phyloP scores from a whole-genome alignment of 2,888 invertebrate genomes.

The Oithona nana region DNA sequence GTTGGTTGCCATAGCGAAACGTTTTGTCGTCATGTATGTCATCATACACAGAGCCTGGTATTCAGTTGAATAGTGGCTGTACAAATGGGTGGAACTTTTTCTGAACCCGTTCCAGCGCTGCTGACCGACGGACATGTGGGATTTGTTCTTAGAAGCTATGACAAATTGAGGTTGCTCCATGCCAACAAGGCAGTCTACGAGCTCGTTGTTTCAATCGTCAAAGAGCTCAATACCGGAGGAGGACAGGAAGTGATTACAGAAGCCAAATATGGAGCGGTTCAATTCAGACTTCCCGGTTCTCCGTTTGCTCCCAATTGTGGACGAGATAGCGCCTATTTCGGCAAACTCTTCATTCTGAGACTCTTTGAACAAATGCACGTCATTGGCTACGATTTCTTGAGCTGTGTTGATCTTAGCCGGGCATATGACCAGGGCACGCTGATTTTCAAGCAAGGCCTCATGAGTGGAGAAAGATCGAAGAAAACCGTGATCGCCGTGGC shows the following conservation, averaged over 20 bases:
- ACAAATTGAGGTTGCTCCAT: not conserved
- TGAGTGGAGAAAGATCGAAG: not conserved
- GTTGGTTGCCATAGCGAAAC: no score
- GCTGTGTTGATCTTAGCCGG: not conserved
- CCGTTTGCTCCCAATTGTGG: not conserved
- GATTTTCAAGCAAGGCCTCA: not conserved
- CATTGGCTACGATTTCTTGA: not conserved
- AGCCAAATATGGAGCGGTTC: not conserved
- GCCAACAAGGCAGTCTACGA: not conserved
- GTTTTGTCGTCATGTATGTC: no score
- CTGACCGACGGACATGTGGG: not conserved
- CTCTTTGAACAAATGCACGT: not conserved
- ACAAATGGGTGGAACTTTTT: conserved; percentile 5
- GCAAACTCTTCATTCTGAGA: not conserved
- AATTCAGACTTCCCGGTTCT: not conserved
- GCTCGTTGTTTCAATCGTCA: not conserved
- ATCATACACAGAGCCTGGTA: no score
- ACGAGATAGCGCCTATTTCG: not conserved
- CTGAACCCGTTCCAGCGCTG: not conserved
- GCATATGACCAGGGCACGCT: not conserved
- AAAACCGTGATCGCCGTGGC: not conserved
- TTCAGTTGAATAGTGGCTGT: no score
- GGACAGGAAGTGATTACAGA: not conserved
- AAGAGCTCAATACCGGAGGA: not conserved
- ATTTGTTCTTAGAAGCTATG: not conserved